These are phyloP conservation scores for Atopsyche davidsoni DNA, from an alignment of 1,140 invertebrate genomes.

Conservation along the genomic window DNA sequence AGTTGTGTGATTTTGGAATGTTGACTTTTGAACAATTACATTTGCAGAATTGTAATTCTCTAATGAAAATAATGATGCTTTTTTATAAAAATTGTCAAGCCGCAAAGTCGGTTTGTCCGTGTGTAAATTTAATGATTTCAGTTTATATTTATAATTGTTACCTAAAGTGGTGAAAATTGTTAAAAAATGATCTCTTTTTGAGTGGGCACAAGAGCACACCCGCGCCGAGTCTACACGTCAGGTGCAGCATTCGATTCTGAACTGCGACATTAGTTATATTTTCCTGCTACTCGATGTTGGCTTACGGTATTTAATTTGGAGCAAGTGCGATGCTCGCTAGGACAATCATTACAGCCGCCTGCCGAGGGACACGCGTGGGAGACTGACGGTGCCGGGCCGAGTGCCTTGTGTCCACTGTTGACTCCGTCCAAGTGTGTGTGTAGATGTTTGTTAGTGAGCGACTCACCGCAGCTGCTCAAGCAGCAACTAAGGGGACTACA, in stretches of 20 bases:
- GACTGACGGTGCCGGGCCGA: neutral
- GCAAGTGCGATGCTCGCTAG: slow-evolving; percentile 10
- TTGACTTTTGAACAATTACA: neutral
- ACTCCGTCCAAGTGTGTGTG: slow-evolving; percentile 32
- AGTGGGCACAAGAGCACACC: slow-evolving; percentile 26
- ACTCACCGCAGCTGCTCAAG: slow-evolving; percentile 24
- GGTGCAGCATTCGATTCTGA: neutral
- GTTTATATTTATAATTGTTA: slow-evolving; percentile 24
- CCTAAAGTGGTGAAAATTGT: slow-evolving; percentile 30
- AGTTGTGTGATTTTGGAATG: neutral
- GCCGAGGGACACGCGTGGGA: no score
- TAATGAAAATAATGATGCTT: neutral
- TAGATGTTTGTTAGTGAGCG: slow-evolving; percentile 32
- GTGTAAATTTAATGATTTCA: slow-evolving; percentile 13
- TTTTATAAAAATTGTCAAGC: neutral
- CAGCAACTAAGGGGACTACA: slow-evolving; percentile 31
- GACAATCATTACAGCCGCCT: slow-evolving; percentile 27
- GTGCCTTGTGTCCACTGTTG: slow-evolving; percentile 23
- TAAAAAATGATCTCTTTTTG: slow-evolving; percentile 31
- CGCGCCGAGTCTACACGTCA: no score
- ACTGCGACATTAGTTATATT: neutral
- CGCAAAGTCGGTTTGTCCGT: neutral
- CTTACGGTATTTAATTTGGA: neutral
- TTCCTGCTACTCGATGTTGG: neutral
- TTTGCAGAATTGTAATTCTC: neutral